Evolutionary conservation across 92 coral and sea anemone genomes (phyloP).

Genomic region (Parazoanthus darwini): DNA sequence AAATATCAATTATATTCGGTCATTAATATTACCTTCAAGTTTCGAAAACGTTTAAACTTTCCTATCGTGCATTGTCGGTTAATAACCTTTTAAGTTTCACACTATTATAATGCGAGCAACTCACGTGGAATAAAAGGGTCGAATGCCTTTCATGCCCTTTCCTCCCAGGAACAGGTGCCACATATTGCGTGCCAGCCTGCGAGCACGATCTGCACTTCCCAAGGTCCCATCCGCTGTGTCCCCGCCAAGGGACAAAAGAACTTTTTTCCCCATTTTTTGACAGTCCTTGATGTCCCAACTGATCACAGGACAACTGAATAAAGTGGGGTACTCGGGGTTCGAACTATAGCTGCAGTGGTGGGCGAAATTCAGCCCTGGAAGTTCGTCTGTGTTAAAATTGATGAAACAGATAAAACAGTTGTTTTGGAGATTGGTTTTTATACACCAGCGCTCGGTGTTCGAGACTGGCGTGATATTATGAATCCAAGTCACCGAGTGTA

Average conservation of each 20-base stretch:
- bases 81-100: background rate
- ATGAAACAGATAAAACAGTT: background rate
- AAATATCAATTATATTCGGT: too few relatives aligned
- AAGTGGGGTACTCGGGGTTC: slow-evolving; percentile 63
- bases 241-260: slow-evolving; percentile 84
- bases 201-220: slow-evolving; percentile 66
- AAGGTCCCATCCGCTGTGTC: slow-evolving; percentile 86
- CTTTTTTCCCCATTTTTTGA: slow-evolving; percentile 79
- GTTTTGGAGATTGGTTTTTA: background rate
- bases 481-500: too few relatives aligned
- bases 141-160: slow-evolving; percentile 59
- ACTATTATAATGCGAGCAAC: background rate
- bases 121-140: slow-evolving; percentile 59
- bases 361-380: slow-evolving; percentile 89
- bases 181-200: slow-evolving; percentile 66
- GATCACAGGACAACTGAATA: slow-evolving; percentile 76
- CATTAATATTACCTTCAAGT: too few relatives aligned
- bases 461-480: background rate
- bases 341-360: slow-evolving; percentile 87
- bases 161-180: slow-evolving; percentile 92
- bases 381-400: slow-evolving; percentile 42
- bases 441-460: background rate
- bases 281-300: slow-evolving; percentile 89
- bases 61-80: too few relatives aligned
- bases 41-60: too few relatives aligned